phyloP scores from a whole-genome alignment of 2,797 vertebrate species.

The Coluber constrictor region DNA sequence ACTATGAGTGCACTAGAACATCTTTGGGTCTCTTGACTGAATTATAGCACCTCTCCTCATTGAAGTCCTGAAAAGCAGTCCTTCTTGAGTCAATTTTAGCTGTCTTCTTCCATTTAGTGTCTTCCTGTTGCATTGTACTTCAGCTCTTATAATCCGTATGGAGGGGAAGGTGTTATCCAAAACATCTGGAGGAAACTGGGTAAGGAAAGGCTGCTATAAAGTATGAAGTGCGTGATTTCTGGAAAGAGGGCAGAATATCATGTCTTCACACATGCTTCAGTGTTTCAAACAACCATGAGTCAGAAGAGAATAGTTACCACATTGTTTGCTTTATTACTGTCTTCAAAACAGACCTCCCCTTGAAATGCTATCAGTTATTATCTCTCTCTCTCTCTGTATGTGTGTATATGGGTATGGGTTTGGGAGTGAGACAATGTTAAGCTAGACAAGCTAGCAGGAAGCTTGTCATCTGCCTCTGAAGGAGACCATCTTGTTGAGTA shows the following conservation, averaged over 20 bases:
- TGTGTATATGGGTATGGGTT: background rate
- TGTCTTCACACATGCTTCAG: background rate
- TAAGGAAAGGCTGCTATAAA: background rate
- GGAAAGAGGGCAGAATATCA: constrained; percentile 3
- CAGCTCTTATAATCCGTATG: background rate
- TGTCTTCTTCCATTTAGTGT: background rate
- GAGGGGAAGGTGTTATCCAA: background rate
- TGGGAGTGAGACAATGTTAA: background rate
- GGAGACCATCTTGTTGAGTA: constrained; percentile 13
- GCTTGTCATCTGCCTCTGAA: background rate
- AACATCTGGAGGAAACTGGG: background rate
- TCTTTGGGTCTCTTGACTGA: background rate
- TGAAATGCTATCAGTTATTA: background rate
- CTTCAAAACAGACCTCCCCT: background rate
- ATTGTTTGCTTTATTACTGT: background rate
- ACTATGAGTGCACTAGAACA: background rate
- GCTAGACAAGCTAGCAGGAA: background rate
- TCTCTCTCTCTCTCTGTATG: background rate
- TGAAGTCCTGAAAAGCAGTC: background rate
- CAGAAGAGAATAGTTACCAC: constrained; percentile 6
- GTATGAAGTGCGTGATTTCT: background rate
- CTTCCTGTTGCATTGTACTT: background rate
- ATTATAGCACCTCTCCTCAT: background rate
- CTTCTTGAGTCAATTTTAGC: background rate
- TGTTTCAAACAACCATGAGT: background rate